Evolutionary conservation across 2,113 vertebrate genomes (phyloP).

Genomic region (Mola mola): DNA sequence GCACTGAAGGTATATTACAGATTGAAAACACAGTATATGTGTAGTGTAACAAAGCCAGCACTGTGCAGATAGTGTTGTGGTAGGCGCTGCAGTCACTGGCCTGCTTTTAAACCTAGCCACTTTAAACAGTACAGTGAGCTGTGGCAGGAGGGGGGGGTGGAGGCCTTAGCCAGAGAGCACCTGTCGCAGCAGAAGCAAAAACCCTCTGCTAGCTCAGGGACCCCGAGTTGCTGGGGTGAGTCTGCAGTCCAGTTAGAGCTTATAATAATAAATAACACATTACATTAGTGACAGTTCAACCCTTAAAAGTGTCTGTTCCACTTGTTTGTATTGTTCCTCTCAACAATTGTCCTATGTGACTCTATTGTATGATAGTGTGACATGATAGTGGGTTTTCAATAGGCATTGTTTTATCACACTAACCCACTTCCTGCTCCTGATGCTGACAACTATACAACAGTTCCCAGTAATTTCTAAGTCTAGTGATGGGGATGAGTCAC

Average conservation of each 20-base stretch:
- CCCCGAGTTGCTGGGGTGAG: slow-evolving; percentile 4
- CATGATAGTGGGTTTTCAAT: background rate
- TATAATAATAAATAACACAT: no score
- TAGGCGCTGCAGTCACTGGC: slow-evolving; percentile 5
- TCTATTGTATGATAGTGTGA: background rate
- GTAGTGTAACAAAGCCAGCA: no score
- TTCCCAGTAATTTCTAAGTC: slow-evolving; percentile 2
- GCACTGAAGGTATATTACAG: no score
- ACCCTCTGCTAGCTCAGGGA: slow-evolving; percentile 16
- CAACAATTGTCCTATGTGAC: background rate
- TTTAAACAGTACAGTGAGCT: no score
- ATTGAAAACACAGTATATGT: no score
- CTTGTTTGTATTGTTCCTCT: background rate
- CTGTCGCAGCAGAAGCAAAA: slow-evolving; percentile 21
- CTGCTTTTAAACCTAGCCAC: slow-evolving; percentile 17
- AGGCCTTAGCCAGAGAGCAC: slow-evolving; percentile 30
- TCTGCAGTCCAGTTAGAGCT: slow-evolving; percentile 4
- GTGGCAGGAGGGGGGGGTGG: no score
- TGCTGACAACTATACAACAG: background rate
- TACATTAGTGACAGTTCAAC: background rate
- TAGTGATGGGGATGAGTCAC: slow-evolving; percentile 9
- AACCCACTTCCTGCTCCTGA: background rate
- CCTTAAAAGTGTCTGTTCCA: background rate
- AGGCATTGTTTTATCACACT: background rate
- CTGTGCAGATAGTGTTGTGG: no score